Evolutionary conservation across 2,113 vertebrate species (phyloP), one percentile per base, ranked within the genome.

Genomic region (Danionella cerebrum): DNA sequence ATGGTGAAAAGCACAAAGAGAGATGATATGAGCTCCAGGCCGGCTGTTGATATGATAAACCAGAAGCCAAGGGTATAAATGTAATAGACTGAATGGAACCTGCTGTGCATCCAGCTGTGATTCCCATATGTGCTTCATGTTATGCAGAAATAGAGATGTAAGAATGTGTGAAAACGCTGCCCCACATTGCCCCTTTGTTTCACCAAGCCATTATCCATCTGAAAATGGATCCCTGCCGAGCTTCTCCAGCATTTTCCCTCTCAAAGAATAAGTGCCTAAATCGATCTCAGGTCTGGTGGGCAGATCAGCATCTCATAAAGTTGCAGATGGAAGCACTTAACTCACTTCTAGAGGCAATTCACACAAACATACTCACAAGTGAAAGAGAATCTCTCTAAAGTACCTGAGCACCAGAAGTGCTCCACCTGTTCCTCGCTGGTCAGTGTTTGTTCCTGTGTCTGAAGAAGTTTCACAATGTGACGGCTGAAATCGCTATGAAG

Each of bases 311-410:
- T 60, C 82, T 76, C 77, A 67, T 65, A n/a, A 58, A 65, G 82
- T 79, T 83, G 82, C 87, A 88, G 82, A 86, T 87, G 87, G 86
- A 82, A 88, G 76, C 84, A 76, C 86, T 89, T 89, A 87, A 82
- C 83, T 81, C 79, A 78, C 84, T 80, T 84, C 85, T 88, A 86
- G 81, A 80, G 83, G 84, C 85, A 84, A 88, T 87, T 89, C 84
- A 83, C 79, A 81, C 79, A 84, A 82, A 84, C 76, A 76, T 77
- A 72, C 78, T 67, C n/a, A n/a, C n/a, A n/a, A 81, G 55, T 50
- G 50, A 63, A 76, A 70, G 50, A 48, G 59, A 59, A 73, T 67
- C 72, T 59, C 45, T 48, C 72, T 77, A 60, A 60, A 63, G 74
- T 81, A 84, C 80, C 79, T 84, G 80, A 3, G 27, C 79, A 73